phyloP scores from a whole-genome alignment of 2,797 vertebrate species.

The Myioborus miniatus region DNA sequence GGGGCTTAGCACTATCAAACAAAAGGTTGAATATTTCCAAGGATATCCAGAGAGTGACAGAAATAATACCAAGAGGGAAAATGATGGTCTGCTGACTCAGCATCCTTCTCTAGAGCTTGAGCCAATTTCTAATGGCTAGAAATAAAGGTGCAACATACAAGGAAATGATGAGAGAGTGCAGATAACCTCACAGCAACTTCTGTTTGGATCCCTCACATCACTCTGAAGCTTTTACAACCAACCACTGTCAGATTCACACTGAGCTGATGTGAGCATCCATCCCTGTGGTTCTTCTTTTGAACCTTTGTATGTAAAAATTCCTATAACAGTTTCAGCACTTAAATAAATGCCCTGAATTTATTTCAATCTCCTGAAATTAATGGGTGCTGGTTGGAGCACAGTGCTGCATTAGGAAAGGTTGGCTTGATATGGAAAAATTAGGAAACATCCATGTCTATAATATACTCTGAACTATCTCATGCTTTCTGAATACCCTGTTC shows the following conservation, averaged over 20 bases:
- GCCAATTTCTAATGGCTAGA: background rate
- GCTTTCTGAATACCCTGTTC: background rate
- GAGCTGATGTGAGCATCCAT: background rate
- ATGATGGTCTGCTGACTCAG: background rate
- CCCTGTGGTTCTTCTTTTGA: background rate
- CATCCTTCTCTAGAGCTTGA: background rate
- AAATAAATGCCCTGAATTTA: background rate
- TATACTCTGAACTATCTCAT: background rate
- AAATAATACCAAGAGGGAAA: background rate
- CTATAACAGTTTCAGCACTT: background rate
- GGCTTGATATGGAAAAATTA: background rate
- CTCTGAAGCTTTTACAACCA: background rate
- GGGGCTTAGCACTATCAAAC: background rate
- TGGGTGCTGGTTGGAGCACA: background rate
- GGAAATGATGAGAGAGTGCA: background rate
- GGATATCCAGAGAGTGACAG: background rate
- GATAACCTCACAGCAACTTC: background rate
- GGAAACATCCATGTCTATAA: background rate
- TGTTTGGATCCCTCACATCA: background rate
- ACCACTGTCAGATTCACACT: background rate
- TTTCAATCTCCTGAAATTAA: background rate
- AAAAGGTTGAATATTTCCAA: background rate
- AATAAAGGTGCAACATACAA: background rate
- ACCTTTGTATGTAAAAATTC: background rate
- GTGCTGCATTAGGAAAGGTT: background rate